These are phyloP conservation scores for Anodontia alba DNA, from an alignment of 2,888 invertebrate genomes.

Conservation along the genomic window DNA sequence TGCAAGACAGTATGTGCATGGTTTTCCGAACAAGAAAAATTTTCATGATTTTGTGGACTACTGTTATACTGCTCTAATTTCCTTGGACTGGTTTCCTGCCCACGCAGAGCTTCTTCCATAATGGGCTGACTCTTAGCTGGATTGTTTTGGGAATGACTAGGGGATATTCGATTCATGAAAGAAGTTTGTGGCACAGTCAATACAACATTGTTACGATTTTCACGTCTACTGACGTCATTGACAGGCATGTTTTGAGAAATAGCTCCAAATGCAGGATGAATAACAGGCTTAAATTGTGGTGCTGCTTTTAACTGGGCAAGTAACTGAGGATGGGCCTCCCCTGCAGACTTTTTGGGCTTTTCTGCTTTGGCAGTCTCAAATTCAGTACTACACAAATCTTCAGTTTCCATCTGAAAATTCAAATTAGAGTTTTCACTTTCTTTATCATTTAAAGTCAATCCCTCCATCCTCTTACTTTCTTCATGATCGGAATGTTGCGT, in stretches of 20 bases:
- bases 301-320: slow-evolving; percentile 77
- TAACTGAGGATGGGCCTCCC: slow-evolving; percentile 79
- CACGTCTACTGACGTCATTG: neutral
- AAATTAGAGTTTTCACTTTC: slow-evolving; percentile 33
- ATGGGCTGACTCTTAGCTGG: neutral
- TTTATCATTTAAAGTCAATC: slow-evolving; percentile 41
- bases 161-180: slow-evolving; percentile 27
- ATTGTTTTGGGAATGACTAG: slow-evolving; percentile 26
- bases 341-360: slow-evolving; percentile 69
- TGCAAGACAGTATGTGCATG: slow-evolving; percentile 46
- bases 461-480: slow-evolving; percentile 52
- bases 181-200: slow-evolving; percentile 50
- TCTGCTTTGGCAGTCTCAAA: slow-evolving; percentile 13
- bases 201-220: slow-evolving; percentile 36
- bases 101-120: neutral
- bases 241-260: neutral
- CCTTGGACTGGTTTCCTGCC: slow-evolving; percentile 24
- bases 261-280: slow-evolving; percentile 33
- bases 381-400: neutral
- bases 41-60: neutral
- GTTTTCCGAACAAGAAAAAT: neutral
- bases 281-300: slow-evolving; percentile 39
- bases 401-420: slow-evolving; percentile 22
- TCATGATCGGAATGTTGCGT: slow-evolving; percentile 29
- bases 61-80: neutral